These are phyloP conservation scores for Tiliacea aurago DNA, from an alignment of 2,888 invertebrate species.

Conservation along the genomic window DNA sequence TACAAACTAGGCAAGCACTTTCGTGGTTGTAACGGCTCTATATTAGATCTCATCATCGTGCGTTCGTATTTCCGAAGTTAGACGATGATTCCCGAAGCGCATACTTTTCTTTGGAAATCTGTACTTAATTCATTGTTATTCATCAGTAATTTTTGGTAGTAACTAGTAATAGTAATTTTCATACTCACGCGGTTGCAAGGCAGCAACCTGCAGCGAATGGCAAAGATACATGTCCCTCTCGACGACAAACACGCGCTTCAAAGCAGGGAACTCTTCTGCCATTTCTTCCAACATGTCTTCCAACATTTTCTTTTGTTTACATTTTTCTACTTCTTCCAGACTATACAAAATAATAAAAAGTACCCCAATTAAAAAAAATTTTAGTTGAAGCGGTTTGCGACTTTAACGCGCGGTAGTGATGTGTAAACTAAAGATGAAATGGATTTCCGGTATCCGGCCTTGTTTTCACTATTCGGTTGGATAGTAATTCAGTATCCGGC, in stretches of 20 bases:
- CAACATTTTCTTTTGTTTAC: slow-evolving; percentile 97
- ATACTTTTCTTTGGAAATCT: not conserved
- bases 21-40: not conserved
- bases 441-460: no score
- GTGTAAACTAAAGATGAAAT: no score
- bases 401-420: not conserved
- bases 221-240: slow-evolving; percentile 98
- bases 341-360: slow-evolving; percentile 83
- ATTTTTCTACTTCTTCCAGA: slow-evolving; percentile 98
- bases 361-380: not conserved
- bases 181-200: slow-evolving; percentile 83
- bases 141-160: not conserved
- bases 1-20: not conserved
- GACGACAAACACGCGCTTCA: slow-evolving; percentile 97
- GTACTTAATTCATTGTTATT: not conserved
- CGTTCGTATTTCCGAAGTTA: not conserved
- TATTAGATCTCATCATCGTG: not conserved
- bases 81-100: not conserved
- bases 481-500: no score
- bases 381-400: not conserved
- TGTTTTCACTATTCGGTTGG: no score
- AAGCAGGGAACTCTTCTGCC: slow-evolving; percentile 97
- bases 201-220: slow-evolving; percentile 94
- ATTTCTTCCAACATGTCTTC: slow-evolving; percentile 98
- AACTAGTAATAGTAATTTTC: not conserved